Percentiles rank a stretch among this genome's conserved stretches.
phyloP scores from a whole-genome alignment of 2,797 vertebrate genomes.

The Falco peregrinus region DNA sequence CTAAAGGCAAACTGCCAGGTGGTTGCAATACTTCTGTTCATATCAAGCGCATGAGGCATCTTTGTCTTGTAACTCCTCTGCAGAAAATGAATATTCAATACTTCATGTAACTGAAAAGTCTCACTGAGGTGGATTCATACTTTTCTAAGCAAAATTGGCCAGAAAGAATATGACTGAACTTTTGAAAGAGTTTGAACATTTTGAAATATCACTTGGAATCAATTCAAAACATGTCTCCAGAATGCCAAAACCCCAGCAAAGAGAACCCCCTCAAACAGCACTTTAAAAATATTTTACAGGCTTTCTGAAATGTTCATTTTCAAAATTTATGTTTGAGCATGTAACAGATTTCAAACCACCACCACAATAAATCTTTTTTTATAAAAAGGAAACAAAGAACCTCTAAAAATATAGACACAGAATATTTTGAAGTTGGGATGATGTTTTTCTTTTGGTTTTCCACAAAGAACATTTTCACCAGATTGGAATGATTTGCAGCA shows the following conservation, averaged over 20 bases:
- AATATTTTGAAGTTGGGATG: not conserved
- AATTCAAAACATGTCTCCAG: not conserved
- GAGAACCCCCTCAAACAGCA: not conserved
- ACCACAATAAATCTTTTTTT: not conserved
- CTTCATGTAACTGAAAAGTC: not conserved
- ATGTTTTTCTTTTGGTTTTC: rapidly evolving
- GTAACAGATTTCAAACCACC: not conserved
- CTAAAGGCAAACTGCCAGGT: not conserved
- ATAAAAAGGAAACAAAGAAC: not conserved
- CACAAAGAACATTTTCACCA: not conserved
- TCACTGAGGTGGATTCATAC: not conserved
- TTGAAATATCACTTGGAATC: not conserved
- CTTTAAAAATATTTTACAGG: not conserved
- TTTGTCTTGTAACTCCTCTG: not conserved
- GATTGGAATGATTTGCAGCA: not conserved
- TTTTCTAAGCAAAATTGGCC: not conserved
- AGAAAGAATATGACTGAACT: not conserved
- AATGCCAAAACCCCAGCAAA: not conserved
- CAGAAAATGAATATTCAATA: not conserved
- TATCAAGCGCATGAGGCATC: not conserved
- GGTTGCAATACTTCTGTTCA: not conserved
- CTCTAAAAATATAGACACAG: not conserved
- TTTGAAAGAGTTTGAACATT: not conserved
- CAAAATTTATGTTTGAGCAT: not conserved
- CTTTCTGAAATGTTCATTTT: not conserved